These are phyloP conservation scores for Agapornis canus DNA, from an alignment of 2,797 vertebrate genomes.

Conservation along the genomic window DNA sequence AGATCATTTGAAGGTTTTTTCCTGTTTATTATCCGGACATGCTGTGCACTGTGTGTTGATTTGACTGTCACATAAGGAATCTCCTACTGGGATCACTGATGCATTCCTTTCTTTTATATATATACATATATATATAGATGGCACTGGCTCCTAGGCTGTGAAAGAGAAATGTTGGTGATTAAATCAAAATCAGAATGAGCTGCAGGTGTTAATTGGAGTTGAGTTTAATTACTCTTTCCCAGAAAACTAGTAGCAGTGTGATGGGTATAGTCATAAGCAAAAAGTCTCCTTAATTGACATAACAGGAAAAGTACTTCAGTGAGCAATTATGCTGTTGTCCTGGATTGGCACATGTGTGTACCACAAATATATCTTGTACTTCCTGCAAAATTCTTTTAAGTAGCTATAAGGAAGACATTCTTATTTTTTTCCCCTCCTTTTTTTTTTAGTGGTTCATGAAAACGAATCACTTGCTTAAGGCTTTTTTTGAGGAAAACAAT, in stretches of 20 bases:
- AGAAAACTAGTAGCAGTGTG: constrained; percentile 25
- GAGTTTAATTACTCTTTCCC: constrained; percentile 40
- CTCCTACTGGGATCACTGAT: constrained; percentile 36
- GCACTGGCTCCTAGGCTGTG: neutral
- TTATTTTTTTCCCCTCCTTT: neutral
- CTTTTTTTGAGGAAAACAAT: constrained; percentile 70
- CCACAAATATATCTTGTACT: constrained; percentile 55
- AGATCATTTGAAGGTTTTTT: constrained; percentile 29
- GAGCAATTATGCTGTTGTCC: constrained; percentile 45
- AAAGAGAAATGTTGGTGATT: neutral
- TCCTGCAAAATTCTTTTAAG: constrained; percentile 69
- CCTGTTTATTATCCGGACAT: constrained; percentile 27
- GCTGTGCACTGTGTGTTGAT: neutral
- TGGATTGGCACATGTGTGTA: constrained; percentile 24
- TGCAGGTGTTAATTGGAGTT: neutral
- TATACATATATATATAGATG: neutral
- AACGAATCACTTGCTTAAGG: constrained; percentile 56
- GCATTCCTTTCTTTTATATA: neutral
- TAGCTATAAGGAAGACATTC: constrained; percentile 21
- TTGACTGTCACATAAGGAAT: constrained; percentile 39
- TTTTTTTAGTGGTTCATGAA: neutral
- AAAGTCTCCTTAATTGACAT: constrained; percentile 32
- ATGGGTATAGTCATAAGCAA: constrained; percentile 3
- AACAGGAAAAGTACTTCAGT: constrained; percentile 69
- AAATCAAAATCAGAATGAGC: neutral